Percentiles rank a stretch among this genome's conserved stretches.
Evolutionary conservation across 2,888 invertebrate genomes (phyloP).

Genomic region (Sarcophaga variegata): DNA sequence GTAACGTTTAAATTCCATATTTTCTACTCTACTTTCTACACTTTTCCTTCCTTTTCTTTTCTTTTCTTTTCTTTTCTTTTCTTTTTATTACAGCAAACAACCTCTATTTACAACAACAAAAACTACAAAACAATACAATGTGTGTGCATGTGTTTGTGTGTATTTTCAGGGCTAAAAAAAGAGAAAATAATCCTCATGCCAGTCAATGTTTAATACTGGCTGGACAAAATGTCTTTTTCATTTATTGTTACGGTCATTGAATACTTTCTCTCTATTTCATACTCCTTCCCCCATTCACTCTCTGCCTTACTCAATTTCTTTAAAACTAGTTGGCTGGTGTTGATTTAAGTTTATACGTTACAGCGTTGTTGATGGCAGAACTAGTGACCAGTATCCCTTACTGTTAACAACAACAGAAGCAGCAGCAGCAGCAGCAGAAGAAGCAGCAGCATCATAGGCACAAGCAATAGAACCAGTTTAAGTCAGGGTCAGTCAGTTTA

Average conservation of each 20-base stretch:
- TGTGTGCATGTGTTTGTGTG: slow-evolving; percentile 29
- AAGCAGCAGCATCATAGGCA: neutral
- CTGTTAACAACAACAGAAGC: neutral
- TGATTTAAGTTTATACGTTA: slow-evolving; percentile 59
- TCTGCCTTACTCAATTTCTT: neutral
- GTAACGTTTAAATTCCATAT: slow-evolving; percentile 13
- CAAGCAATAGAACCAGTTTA: neutral
- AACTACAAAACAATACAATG: slow-evolving; percentile 17
- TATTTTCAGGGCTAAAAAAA: slow-evolving; percentile 49
- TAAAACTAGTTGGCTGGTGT: slow-evolving; percentile 56
- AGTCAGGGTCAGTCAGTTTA: slow-evolving; percentile 47
- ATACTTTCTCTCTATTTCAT: slow-evolving; percentile 3
- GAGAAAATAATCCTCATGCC: slow-evolving; percentile 45
- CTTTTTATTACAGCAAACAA: slow-evolving; percentile 16
- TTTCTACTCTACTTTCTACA: neutral
- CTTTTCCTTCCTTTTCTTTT: neutral
- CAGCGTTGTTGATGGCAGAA: neutral
- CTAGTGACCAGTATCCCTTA: neutral
- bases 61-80: neutral
- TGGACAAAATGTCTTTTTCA: slow-evolving; percentile 57
- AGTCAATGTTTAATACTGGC: slow-evolving; percentile 50
- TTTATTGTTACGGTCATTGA: slow-evolving; percentile 63
- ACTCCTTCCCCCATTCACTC: neutral
- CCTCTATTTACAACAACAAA: slow-evolving; percentile 16
- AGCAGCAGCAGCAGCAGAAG: too few relatives aligned